Base-by-base conservation (phyloP, 1,140 invertebrate genomes). In the Araneus ventricosus region DNA sequence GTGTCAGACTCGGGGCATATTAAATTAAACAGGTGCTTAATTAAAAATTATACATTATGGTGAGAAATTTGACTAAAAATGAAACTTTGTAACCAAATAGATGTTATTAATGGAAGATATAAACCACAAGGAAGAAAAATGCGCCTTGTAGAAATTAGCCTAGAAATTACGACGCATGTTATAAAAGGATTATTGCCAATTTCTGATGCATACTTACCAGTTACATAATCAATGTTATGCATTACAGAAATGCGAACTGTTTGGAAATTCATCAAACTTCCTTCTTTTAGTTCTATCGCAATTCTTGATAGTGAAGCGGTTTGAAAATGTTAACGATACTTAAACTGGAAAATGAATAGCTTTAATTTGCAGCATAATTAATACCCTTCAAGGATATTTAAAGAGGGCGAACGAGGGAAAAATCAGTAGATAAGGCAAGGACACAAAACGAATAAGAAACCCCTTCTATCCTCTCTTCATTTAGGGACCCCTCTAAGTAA, bases 311-410 rank as follows among this genome's bases (percentile, higher is more conserved):
- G 45, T 22, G 70, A 20, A 75, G 20, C 30, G 30, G 84, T 86
- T 57, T 86, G 52, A 57, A 86, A 86, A 61, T 86, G 37, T 79
- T 52, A 89, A 79, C 45, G 67, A 89, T 67, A 79, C 57, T 79
- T 79, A 52, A 89, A 70, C 17, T 70, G 37, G 61, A 88, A 88
- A 88, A 70, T 88, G 61, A 90, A 90, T 90, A 80, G 41, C 75
- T 52, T 91, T 91, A 91, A 91, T 91, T 61, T 84, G 24, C 45
- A n/a, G 52, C 59, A 91, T 91, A 91, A 91, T 91, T 91, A 91
- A 91, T 91, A 57, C 63, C 82, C 39, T 70, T 70, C 61, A 61
- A 57, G 22, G 24, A 59, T 63, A 86, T 86, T 92, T 70, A 92
- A 92, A 84, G 70, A 91, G 45, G 6, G 30, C 17, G 37, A 61